A percentile compares a stretch with the other conserved stretches of the same genome.
Conservation (phyloP, 2,888 invertebrate species). For the Parascotia fuliginaria region DNA sequence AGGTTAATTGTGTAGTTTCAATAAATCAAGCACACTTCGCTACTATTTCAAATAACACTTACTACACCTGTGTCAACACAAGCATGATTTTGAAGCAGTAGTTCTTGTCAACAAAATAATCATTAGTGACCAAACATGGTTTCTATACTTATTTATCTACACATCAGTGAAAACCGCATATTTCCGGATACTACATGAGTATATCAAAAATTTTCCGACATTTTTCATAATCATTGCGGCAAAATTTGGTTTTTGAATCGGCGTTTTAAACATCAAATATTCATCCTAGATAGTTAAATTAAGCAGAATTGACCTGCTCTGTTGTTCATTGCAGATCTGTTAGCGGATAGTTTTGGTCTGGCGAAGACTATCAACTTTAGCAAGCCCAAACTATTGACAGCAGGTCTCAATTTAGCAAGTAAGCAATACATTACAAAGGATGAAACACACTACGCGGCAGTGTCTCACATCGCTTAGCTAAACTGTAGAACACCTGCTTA, state of each 20-base stretch:
- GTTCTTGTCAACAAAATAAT: neutral
- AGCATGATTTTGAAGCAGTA: neutral
- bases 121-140: neutral
- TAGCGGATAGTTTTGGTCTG: slow-evolving; percentile 79
- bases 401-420: slow-evolving; percentile 66
- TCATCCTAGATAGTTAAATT: too few relatives aligned
- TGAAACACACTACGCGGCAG: slow-evolving; percentile 5
- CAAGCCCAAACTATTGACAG: slow-evolving; percentile 66
- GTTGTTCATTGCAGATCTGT: slow-evolving; percentile 73
- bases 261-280: too few relatives aligned
- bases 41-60: neutral
- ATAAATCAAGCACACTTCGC: too few relatives aligned
- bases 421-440: slow-evolving; percentile 53
- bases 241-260: too few relatives aligned
- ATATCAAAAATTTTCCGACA: neutral
- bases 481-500: neutral
- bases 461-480: neutral
- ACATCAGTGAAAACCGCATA: slow-evolving; percentile 32
- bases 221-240: too few relatives aligned
- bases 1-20: too few relatives aligned
- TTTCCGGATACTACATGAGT: neutral
- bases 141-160: slow-evolving; percentile 10
- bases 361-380: slow-evolving; percentile 68
- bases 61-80: neutral
- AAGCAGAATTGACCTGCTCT: slow-evolving; percentile 52